These are phyloP conservation scores for Chrysolina oricalcia DNA, from an alignment of 2,888 invertebrate species.

Conservation along the genomic window DNA sequence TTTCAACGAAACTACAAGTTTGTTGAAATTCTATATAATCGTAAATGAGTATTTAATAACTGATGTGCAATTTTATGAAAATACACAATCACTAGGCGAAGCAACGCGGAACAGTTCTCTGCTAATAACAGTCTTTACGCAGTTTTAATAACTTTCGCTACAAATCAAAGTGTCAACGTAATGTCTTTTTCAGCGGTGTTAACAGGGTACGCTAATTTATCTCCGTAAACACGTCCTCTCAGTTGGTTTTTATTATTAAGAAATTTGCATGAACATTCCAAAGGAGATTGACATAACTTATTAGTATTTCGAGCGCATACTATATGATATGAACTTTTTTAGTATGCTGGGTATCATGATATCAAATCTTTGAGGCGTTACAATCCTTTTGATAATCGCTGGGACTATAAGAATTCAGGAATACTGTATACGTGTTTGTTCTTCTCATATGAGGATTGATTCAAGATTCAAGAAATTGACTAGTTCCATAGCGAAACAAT, in stretches of 20 bases:
- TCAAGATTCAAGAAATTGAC: too few species aligned
- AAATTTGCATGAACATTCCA: conserved; percentile 44
- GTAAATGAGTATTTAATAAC: conserved; percentile 23
- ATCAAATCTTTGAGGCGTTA: too few species aligned
- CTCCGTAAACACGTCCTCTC: conserved; percentile 36
- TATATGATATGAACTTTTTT: not conserved
- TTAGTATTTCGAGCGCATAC: conserved; percentile 19
- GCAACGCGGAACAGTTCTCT: conserved; percentile 45
- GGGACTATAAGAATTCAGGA: too few species aligned
- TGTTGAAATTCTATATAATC: conserved; percentile 48
- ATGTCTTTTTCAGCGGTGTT: conserved; percentile 39
- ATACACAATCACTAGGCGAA: conserved; percentile 45
- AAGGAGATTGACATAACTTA: conserved; percentile 34
- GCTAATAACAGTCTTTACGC: conserved; percentile 42
- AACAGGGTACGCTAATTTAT: conserved; percentile 36
- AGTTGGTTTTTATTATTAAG: conserved; percentile 43
- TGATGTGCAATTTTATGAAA: conserved; percentile 30
- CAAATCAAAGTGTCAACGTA: conserved; percentile 40
- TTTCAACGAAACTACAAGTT: conserved; percentile 33
- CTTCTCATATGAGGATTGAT: too few species aligned
- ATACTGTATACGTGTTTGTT: too few species aligned
- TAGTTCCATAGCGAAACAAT: too few species aligned
- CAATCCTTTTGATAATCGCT: too few species aligned
- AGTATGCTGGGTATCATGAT: too few species aligned
- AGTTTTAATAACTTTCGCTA: conserved; percentile 36